These are phyloP conservation scores for Macquaria ambigua DNA, from an alignment of 2,113 vertebrate genomes.

Conservation along the genomic window DNA sequence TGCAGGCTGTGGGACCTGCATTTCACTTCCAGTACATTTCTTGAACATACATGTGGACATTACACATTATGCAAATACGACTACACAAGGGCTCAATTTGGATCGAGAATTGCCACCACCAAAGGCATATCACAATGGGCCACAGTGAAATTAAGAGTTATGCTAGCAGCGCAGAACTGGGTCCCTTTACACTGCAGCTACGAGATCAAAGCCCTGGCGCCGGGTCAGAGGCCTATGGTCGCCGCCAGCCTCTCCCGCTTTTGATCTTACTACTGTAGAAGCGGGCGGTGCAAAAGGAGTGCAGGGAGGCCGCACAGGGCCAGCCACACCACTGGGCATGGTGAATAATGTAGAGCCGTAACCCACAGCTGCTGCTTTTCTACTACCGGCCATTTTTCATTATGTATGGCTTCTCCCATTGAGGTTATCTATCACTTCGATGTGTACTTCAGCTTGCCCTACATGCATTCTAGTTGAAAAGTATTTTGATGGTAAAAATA, in stretches of 20 bases:
- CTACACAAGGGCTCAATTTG: background rate
- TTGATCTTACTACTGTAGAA: slow-evolving; percentile 70
- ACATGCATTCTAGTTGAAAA: slow-evolving; percentile 32
- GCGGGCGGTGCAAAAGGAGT: slow-evolving; percentile 23
- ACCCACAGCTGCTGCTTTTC: slow-evolving; percentile 66
- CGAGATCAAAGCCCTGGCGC: slow-evolving; percentile 75
- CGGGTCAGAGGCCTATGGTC: slow-evolving; percentile 55
- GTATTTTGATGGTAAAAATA: slow-evolving; percentile 14
- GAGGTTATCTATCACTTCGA: slow-evolving; percentile 65
- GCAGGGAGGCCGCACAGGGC: slow-evolving; percentile 47
- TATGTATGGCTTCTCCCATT: slow-evolving; percentile 65
- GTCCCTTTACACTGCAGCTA: slow-evolving; percentile 42
- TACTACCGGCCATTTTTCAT: slow-evolving; percentile 67
- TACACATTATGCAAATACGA: slow-evolving; percentile 29
- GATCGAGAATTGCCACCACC: background rate
- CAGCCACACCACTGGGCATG: slow-evolving; percentile 63
- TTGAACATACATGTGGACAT: background rate
- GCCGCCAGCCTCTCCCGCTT: slow-evolving; percentile 61
- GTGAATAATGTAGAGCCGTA: slow-evolving; percentile 78
- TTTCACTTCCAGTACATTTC: background rate
- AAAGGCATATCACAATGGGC: slow-evolving; percentile 19
- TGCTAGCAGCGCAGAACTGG: slow-evolving; percentile 31
- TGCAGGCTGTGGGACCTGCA: background rate
- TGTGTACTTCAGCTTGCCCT: slow-evolving; percentile 40
- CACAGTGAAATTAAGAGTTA: slow-evolving; percentile 26